phyloP scores from a whole-genome alignment of 37 sponge, comb jelly and placozoan species.

The Aplysina aerophoba region DNA sequence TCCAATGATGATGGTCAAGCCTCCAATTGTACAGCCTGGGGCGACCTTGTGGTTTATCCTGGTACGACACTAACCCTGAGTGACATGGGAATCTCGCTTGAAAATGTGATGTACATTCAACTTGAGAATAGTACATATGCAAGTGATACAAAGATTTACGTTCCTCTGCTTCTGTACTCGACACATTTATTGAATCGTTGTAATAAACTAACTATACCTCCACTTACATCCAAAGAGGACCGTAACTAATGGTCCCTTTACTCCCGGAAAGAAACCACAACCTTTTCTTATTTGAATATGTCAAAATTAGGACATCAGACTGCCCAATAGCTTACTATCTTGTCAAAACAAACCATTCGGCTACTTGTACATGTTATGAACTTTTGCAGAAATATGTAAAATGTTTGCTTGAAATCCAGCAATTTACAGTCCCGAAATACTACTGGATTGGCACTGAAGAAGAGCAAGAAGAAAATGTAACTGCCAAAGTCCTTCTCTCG shows the following conservation, averaged over 20 bases:
- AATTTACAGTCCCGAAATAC: not conserved
- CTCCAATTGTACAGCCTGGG: not conserved
- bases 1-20: too few species aligned
- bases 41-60: not conserved
- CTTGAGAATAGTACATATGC: not conserved
- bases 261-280: not conserved
- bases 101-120: not conserved
- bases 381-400: not conserved
- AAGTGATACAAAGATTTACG: not conserved
- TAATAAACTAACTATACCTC: not conserved
- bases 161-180: not conserved
- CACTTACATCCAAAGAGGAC: not conserved
- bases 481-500: not conserved
- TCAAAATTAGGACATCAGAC: too few species aligned
- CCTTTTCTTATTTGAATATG: too few species aligned
- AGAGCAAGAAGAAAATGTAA: not conserved
- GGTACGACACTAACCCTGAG: not conserved
- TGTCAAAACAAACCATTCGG: not conserved
- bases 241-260: constrained; percentile 9
- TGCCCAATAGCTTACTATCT: too few species aligned
- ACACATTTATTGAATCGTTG: not conserved
- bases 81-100: not conserved
- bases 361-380: not conserved
- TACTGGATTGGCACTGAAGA: too few species aligned
- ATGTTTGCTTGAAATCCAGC: not conserved